Evolutionary conservation across 2,113 vertebrate species (phyloP).

Genomic region (Forbesichthys papilliferus): DNA sequence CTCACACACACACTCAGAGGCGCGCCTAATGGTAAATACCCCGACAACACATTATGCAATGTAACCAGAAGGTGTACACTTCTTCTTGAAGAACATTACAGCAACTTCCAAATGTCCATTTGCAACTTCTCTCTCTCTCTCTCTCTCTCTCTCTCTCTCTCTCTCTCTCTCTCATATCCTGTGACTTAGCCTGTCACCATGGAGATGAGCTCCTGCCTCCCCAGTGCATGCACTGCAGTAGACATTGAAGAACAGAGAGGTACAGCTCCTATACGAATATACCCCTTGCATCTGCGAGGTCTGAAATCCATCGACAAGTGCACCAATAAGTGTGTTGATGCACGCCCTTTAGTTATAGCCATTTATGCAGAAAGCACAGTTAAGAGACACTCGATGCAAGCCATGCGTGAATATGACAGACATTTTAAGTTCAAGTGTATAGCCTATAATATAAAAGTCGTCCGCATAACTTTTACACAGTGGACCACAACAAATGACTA

Average conservation of each 20-base stretch:
- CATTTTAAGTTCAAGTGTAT: slow-evolving; percentile 14
- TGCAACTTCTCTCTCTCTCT: slow-evolving; percentile 7
- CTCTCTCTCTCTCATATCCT: slow-evolving; percentile 43
- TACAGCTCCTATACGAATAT: background rate
- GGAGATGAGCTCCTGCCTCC: slow-evolving; percentile 61
- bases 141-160: no score
- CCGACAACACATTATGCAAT: slow-evolving; percentile 3
- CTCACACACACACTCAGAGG: background rate
- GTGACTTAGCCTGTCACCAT: slow-evolving; percentile 68
- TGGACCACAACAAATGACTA: slow-evolving; percentile 5
- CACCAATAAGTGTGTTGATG: background rate
- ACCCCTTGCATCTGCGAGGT: background rate
- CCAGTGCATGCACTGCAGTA: slow-evolving; percentile 52
- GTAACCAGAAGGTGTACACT: background rate
- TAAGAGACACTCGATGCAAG: slow-evolving; percentile 32
- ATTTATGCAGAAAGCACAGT: background rate
- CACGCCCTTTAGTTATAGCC: background rate
- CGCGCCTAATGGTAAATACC: no score
- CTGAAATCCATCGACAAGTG: slow-evolving; percentile 6
- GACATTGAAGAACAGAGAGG: slow-evolving; percentile 13
- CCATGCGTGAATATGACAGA: slow-evolving; percentile 14
- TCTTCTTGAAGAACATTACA: slow-evolving; percentile 35
- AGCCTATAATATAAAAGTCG: background rate
- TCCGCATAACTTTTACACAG: background rate
- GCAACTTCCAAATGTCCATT: slow-evolving; percentile 58